A percentile compares a stretch with the other conserved stretches of the same genome.
These are phyloP conservation scores for Leptopterna dolabrata DNA, from an alignment of 2,888 invertebrate genomes.

Conservation along the genomic window DNA sequence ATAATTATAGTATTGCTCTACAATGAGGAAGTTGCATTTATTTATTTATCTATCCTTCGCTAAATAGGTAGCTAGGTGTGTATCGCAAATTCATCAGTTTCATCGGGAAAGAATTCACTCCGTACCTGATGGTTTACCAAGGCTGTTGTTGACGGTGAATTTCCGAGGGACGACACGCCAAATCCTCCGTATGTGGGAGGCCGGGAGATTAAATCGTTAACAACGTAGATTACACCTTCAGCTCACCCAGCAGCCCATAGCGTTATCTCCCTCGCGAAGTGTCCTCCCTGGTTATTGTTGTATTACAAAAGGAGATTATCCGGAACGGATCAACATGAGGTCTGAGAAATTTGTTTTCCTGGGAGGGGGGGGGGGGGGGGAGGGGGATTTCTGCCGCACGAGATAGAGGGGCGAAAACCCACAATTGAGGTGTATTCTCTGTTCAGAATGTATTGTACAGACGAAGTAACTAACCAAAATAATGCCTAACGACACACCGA, in stretches of 20 bases:
- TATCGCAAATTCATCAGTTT: no score
- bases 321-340: constrained; percentile 1
- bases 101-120: no score
- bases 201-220: constrained; percentile 1
- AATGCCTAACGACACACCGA: no score
- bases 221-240: constrained; percentile 7
- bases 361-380: not conserved
- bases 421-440: not conserved
- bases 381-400: not conserved
- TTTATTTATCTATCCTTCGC: no score
- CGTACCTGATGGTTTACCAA: not conserved
- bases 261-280: not conserved
- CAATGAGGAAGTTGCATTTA: no score
- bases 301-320: constrained; percentile 7
- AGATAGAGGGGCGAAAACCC: not conserved
- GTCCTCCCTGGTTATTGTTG: not conserved
- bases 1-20: no score
- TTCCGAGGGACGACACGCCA: not conserved
- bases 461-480: no score
- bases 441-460: no score
- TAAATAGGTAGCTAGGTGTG: no score
- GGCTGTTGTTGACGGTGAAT: not conserved
- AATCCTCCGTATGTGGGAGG: not conserved
- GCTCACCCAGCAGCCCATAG: not conserved
- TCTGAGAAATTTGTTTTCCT: not conserved